Evolutionary conservation across 1,140 invertebrate genomes (phyloP).

Genomic region (Ips nitidus): DNA sequence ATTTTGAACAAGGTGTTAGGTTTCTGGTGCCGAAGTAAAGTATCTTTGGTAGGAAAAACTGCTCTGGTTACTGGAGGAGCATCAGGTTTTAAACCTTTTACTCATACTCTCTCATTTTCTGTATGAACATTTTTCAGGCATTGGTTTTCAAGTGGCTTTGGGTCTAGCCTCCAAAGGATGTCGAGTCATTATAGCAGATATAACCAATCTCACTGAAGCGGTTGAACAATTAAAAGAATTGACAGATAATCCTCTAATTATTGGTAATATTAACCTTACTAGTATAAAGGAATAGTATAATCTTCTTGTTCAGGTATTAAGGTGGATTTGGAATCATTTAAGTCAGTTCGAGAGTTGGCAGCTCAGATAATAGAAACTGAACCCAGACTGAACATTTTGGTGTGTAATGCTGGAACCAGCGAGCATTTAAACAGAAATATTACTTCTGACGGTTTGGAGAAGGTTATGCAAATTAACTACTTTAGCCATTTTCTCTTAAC

Average conservation of each 20-base stretch:
- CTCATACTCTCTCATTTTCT: background rate
- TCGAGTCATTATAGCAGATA: conserved; percentile 46
- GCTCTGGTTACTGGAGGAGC: conserved; percentile 23
- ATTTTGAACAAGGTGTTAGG: background rate
- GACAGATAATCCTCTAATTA: conserved; percentile 49
- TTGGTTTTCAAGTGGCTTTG: conserved; percentile 46
- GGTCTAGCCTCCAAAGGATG: conserved; percentile 44
- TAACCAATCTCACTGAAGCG: conserved; percentile 46
- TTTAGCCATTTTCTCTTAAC: conserved; percentile 70
- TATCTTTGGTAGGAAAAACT: conserved; percentile 23
- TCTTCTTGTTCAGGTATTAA: conserved; percentile 36
- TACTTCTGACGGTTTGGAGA: conserved; percentile 63
- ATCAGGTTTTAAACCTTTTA: conserved; percentile 2
- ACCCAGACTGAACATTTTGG: conserved; percentile 55
- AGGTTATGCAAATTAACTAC: conserved; percentile 64
- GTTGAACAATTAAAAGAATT: conserved; percentile 47
- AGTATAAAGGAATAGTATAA: background rate
- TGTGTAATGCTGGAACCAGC: conserved; percentile 59
- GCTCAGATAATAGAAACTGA: conserved; percentile 45
- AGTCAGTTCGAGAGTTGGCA: conserved; percentile 46
- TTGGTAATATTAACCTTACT: conserved; percentile 26
- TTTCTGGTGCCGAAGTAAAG: conserved; percentile 25
- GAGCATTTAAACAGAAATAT: conserved; percentile 44
- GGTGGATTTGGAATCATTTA: conserved; percentile 46
- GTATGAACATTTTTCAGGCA: conserved; percentile 33